phyloP scores from a whole-genome alignment of 1,140 invertebrate genomes.

The Asbolus verrucosus region DNA sequence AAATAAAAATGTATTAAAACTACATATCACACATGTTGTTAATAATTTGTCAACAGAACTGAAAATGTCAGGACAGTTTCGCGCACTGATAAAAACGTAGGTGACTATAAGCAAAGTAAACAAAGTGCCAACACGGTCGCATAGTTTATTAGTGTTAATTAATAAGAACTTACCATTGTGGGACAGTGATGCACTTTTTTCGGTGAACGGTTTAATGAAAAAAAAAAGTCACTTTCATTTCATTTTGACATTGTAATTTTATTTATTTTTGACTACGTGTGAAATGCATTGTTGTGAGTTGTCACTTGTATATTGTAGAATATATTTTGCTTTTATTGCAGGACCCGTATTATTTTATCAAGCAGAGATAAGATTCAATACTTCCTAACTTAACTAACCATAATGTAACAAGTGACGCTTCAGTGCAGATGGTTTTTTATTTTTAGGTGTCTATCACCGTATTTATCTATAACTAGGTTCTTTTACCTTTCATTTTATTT shows the following conservation, averaged over 20 bases:
- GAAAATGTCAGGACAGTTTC: slow-evolving; percentile 19
- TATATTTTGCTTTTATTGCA: slow-evolving; percentile 2
- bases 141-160: slow-evolving; percentile 1
- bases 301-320: slow-evolving; percentile 4
- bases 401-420: slow-evolving; percentile 26
- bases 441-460: slow-evolving; percentile 21
- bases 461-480: slow-evolving; percentile 18
- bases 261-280: slow-evolving; percentile 8
- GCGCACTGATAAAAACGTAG: not conserved
- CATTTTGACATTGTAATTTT: slow-evolving; percentile 18
- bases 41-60: not conserved
- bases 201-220: slow-evolving; percentile 1
- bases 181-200: slow-evolving; percentile 12
- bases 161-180: slow-evolving; percentile 5
- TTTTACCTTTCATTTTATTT: slow-evolving; percentile 29
- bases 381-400: slow-evolving; percentile 16
- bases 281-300: not conserved
- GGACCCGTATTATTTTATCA: slow-evolving; percentile 29
- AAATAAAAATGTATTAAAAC: too few species aligned
- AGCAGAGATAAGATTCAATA: slow-evolving; percentile 17
- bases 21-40: too few species aligned
- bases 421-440: slow-evolving; percentile 37
- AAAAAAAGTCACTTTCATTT: slow-evolving; percentile 8
- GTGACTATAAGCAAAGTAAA: slow-evolving; percentile 16
- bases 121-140: not conserved